A percentile compares a stretch with the other conserved stretches of the same genome.
phyloP scores from a whole-genome alignment of 2,113 vertebrate genomes.

The Phrynosoma blainvillii region DNA sequence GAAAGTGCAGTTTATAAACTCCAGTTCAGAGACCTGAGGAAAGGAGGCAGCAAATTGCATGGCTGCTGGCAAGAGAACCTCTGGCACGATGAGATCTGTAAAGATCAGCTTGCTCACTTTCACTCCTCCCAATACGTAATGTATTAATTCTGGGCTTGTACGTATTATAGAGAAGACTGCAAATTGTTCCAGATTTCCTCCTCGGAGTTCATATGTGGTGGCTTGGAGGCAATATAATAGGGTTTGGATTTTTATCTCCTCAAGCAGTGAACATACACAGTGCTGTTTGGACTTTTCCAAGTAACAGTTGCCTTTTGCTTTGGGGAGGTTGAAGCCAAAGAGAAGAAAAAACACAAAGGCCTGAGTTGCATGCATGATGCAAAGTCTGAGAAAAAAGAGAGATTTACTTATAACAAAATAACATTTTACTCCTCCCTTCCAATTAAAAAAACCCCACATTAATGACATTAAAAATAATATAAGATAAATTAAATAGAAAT shows the following conservation, averaged over 20 bases:
- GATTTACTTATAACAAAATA: not conserved
- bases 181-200: slow-evolving; percentile 63
- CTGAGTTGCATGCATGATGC: not conserved
- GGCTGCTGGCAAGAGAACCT: slow-evolving; percentile 53
- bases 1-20: slow-evolving; percentile 66
- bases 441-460: too few species aligned
- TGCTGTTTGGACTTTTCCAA: slow-evolving; percentile 39
- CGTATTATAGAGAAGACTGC: not conserved
- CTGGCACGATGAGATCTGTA: slow-evolving; percentile 58
- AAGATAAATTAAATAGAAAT: too few species aligned
- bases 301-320: slow-evolving; percentile 46
- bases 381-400: not conserved
- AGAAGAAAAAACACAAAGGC: slow-evolving; percentile 39
- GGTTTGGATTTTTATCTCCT: not conserved
- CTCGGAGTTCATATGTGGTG: slow-evolving; percentile 64
- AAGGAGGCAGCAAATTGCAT: slow-evolving; percentile 67
- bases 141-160: fast-evolving
- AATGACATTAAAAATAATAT: too few species aligned
- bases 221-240: slow-evolving; percentile 64
- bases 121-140: slow-evolving; percentile 36
- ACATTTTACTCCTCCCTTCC: not conserved
- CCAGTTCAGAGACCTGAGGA: slow-evolving; percentile 58
- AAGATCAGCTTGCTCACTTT: slow-evolving; percentile 61
- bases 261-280: slow-evolving; percentile 74
- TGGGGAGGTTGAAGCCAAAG: slow-evolving; percentile 42